Evolutionary conservation across 2,113 vertebrate species (phyloP).

Genomic region (Lasiurus borealis): DNA sequence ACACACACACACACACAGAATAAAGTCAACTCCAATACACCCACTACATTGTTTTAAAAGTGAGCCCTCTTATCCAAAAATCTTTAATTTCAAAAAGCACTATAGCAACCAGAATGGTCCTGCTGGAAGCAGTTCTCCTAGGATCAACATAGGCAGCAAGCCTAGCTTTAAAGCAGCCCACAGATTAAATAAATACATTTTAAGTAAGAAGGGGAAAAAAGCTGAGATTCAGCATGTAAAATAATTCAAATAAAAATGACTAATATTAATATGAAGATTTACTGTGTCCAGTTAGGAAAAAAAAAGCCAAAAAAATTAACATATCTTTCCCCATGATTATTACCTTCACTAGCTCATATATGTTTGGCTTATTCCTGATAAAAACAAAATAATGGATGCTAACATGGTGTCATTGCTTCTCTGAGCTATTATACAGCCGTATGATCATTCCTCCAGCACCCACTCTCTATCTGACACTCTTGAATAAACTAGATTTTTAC

Average conservation of each 20-base stretch:
- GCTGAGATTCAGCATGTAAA: background rate
- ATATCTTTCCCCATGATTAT: background rate
- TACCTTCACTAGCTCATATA: background rate
- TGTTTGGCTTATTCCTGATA: background rate
- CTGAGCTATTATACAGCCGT: rapidly evolving
- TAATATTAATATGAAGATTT: background rate
- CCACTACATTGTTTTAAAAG: conserved; percentile 52
- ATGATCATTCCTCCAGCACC: background rate
- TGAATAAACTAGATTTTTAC: background rate
- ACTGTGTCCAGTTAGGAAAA: background rate
- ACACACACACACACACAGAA: background rate
- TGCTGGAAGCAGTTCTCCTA: conserved; percentile 17
- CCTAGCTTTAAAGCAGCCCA: background rate
- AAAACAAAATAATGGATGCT: background rate
- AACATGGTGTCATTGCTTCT: background rate
- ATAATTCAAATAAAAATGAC: background rate
- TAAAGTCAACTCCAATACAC: conserved; percentile 38
- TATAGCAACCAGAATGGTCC: conserved; percentile 20
- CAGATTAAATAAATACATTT: conserved; percentile 38
- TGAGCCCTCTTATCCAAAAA: conserved; percentile 10
- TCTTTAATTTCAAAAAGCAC: conserved; percentile 43
- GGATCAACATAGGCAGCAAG: conserved; percentile 18
- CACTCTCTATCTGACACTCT: background rate
- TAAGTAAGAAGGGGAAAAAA: background rate
- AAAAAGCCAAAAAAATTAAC: background rate